Percentiles rank a stretch among this genome's conserved stretches.
phyloP scores from a whole-genome alignment of 2,888 invertebrate species.

The Brenthis ino region DNA sequence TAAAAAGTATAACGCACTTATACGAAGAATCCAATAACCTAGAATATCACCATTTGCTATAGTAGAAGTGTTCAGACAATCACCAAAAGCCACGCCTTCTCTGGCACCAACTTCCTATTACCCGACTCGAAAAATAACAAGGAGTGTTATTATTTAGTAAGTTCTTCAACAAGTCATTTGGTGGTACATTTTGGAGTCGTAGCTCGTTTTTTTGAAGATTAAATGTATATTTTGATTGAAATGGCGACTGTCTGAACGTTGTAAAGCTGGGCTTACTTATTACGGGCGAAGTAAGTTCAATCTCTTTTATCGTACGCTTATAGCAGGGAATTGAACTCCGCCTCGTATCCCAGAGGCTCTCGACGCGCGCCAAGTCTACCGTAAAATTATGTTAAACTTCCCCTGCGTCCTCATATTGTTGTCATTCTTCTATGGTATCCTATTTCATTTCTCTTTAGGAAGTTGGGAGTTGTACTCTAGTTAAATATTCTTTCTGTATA shows the following conservation, averaged over 20 bases:
- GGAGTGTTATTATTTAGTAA: constrained; percentile 30
- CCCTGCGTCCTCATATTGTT: constrained; percentile 61
- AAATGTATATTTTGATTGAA: constrained; percentile 53
- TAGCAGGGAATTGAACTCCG: constrained; percentile 67
- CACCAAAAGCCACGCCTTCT: constrained; percentile 32
- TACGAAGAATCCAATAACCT: constrained; percentile 61
- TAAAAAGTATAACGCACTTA: constrained; percentile 47
- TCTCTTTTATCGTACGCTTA: constrained; percentile 77
- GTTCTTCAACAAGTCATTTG: constrained; percentile 35
- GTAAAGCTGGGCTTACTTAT: constrained; percentile 63
- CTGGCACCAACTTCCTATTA: constrained; percentile 30
- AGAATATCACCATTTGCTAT: constrained; percentile 44
- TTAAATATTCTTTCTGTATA: neutral
- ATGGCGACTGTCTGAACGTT: constrained; percentile 53
- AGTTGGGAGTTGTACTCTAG: constrained; percentile 32
- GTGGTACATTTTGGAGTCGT: constrained; percentile 25
- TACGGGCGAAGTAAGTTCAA: constrained; percentile 74
- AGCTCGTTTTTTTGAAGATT: constrained; percentile 44
- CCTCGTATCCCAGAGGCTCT: constrained; percentile 61
- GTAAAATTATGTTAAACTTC: constrained; percentile 77
- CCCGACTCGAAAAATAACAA: constrained; percentile 25
- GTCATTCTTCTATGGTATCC: constrained; percentile 55
- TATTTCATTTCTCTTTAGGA: constrained; percentile 45
- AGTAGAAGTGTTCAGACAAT: constrained; percentile 32
- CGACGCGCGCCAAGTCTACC: constrained; percentile 65